Base-by-base conservation (phyloP, 2,797 vertebrate genomes). In the Clarias platycephalus region DNA sequence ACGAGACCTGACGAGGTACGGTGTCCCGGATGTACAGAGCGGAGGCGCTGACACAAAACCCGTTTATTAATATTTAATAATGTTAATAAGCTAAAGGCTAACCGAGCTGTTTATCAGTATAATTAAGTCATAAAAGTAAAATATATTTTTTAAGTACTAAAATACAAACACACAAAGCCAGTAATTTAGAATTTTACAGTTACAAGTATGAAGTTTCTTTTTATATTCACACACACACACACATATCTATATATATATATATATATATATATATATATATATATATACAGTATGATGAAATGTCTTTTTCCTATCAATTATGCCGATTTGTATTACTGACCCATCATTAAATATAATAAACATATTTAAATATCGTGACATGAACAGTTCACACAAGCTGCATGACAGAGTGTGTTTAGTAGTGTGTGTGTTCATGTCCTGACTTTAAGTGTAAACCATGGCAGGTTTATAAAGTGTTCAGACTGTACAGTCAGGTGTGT, bases 1-100 rank as follows among this genome's bases (percentile, higher is more conserved):
- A 74, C 81, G 40, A 74, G 76, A 80, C 85, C 15, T 58, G 79
- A 82, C 79, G 40, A n/a, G 2, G 34, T 75, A 83, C 85, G 76
- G 85, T 70, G 67, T 76, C 85, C 81, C 67, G 40, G 76, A 83
- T 26, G 83, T 26, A 22, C 68, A n/a, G 1, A 5, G 31, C 8
- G 8, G 10, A 4, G 7, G 20, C 16, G 20, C 28, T 18, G 8
- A 44, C 31, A 13, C 18, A 0, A 40, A 40, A 79, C 10, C 18
- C 20, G 2, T 80, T 64, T 20, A 64, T 64, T 80, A 4, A 64
- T 64, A 3, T 58, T 24, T 62, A 40, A n/a, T 57, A 15, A 20
- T 28, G 26, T 58, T 57, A 44, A 16, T 72, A 4, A 63, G 67
- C 31, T 63, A 34, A 68, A 22, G 28, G 9, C 7, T 4, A 18